phyloP scores from a whole-genome alignment of 2,113 vertebrate genomes.

The Chaenogobius annularis region DNA sequence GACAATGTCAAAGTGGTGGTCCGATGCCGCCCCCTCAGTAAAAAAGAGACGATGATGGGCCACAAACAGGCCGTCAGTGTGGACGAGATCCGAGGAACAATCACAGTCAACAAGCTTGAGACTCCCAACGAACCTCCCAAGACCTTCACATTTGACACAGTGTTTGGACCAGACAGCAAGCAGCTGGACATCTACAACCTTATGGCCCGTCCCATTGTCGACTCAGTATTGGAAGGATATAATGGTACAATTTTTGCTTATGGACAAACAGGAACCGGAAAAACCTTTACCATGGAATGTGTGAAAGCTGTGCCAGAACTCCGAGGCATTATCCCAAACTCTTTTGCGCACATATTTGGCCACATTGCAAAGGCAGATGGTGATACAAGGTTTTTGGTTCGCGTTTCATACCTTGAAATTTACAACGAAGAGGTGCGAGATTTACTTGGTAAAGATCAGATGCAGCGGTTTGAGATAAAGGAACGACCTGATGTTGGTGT shows the following conservation, averaged over 20 bases:
- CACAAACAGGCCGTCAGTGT: slow-evolving; percentile 87
- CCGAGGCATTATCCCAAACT: slow-evolving; percentile 97
- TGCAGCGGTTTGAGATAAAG: slow-evolving; percentile 96
- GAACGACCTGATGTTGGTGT: slow-evolving; percentile 98
- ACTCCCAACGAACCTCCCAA: slow-evolving; percentile 91
- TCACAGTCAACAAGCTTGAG: slow-evolving; percentile 92
- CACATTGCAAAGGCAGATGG: slow-evolving; percentile 99
- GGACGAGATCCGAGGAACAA: slow-evolving; percentile 94
- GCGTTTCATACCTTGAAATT: slow-evolving; percentile 97
- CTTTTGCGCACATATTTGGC: slow-evolving; percentile 97
- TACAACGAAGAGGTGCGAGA: slow-evolving; percentile 98
- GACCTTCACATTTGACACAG: slow-evolving; percentile 96
- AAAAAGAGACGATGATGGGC: slow-evolving; percentile 87
- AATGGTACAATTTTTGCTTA: slow-evolving; percentile 99
- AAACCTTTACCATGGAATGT: slow-evolving; percentile 99
- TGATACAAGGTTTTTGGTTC: slow-evolving; percentile 95
- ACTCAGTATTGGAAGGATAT: slow-evolving; percentile 96
- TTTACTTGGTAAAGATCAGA: slow-evolving; percentile 94
- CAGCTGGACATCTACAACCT: slow-evolving; percentile 98
- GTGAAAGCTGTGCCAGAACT: slow-evolving; percentile 96
- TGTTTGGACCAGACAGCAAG: slow-evolving; percentile 96
- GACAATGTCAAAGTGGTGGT: slow-evolving; percentile 98
- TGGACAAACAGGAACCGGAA: slow-evolving; percentile 98
- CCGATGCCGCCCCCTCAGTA: slow-evolving; percentile 92
- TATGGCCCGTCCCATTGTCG: slow-evolving; percentile 95